Conservation (phyloP, 2,113 vertebrate species). For the Oncorhynchus masou region DNA sequence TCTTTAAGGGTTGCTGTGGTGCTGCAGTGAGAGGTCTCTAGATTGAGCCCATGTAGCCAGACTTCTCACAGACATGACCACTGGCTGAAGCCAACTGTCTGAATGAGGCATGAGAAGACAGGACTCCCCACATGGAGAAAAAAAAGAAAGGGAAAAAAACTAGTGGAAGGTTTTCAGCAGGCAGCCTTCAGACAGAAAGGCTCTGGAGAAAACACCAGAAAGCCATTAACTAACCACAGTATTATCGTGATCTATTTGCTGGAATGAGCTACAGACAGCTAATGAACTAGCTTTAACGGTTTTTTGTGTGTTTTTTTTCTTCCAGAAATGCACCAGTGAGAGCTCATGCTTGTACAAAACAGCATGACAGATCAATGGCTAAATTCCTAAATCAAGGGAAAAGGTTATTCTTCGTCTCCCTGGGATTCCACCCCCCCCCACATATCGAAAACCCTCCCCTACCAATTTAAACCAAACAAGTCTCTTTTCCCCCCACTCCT, state of each 20-base stretch:
- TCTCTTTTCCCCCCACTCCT: slow-evolving; percentile 57
- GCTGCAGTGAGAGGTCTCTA: slow-evolving; percentile 54
- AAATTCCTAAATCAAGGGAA: slow-evolving; percentile 90
- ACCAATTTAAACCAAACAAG: slow-evolving; percentile 75
- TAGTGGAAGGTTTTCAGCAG: slow-evolving; percentile 79
- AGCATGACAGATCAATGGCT: slow-evolving; percentile 93
- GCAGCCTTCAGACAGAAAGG: slow-evolving; percentile 88
- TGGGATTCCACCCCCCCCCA: slow-evolving; percentile 80
- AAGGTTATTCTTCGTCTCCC: slow-evolving; percentile 89
- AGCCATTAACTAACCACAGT: slow-evolving; percentile 99
- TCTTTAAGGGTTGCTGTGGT: slow-evolving; percentile 42
- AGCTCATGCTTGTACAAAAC: slow-evolving; percentile 88
- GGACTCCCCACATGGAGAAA: slow-evolving; percentile 62
- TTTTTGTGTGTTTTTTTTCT: slow-evolving; percentile 58
- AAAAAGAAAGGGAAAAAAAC: slow-evolving; percentile 40
- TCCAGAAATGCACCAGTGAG: slow-evolving; percentile 84
- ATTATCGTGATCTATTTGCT: slow-evolving; percentile 95
- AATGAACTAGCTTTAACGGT: slow-evolving; percentile 90
- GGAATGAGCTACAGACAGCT: slow-evolving; percentile 88
- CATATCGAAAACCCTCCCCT: slow-evolving; percentile 70
- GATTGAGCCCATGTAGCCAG: slow-evolving; percentile 57
- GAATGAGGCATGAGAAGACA: slow-evolving; percentile 80
- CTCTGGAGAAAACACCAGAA: slow-evolving; percentile 97
- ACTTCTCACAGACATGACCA: slow-evolving; percentile 56
- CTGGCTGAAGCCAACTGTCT: slow-evolving; percentile 59